Evolutionary conservation across 2,888 invertebrate species (phyloP).

Genomic region (Nycteola revayana): DNA sequence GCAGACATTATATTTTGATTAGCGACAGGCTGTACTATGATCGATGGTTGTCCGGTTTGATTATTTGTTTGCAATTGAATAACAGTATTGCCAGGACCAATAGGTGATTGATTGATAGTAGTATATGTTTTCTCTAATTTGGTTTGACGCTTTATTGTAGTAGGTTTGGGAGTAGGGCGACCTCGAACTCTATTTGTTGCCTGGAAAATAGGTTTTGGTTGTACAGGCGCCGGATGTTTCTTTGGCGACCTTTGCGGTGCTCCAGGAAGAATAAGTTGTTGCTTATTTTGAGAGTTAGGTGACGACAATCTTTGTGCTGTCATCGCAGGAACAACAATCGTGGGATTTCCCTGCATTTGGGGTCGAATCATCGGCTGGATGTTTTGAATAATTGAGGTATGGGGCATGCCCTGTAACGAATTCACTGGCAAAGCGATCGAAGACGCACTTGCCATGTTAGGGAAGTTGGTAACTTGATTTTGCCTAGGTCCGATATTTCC

Average conservation of each 20-base stretch:
- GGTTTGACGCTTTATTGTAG: conserved; percentile 72
- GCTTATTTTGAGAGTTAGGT: conserved; percentile 70
- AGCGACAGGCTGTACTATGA: conserved; percentile 86
- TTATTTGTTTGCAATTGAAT: conserved; percentile 82
- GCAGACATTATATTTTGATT: conserved; percentile 83
- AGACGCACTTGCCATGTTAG: conserved; percentile 75
- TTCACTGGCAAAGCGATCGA: conserved; percentile 76
- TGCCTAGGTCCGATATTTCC: conserved; percentile 63
- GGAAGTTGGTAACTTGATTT: conserved; percentile 69
- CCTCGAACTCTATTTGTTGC: conserved; percentile 66
- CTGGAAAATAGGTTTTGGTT: conserved; percentile 77
- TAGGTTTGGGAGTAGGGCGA: conserved; percentile 72
- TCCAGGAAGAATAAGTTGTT: conserved; percentile 69
- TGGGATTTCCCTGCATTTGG: conserved; percentile 72
- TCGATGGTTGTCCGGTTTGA: conserved; percentile 82
- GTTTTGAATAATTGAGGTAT: conserved; percentile 72
- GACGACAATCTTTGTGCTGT: conserved; percentile 69
- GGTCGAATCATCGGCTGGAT: conserved; percentile 78
- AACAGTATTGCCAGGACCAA: conserved; percentile 75
- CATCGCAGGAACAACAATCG: conserved; percentile 73
- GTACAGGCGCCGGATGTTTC: conserved; percentile 69
- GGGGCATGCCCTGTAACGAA: conserved; percentile 74
- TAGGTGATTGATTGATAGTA: conserved; percentile 69
- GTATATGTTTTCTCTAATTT: conserved; percentile 75
- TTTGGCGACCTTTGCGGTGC: conserved; percentile 73